Percentiles rank a stretch among this genome's conserved stretches.
phyloP scores from a whole-genome alignment of 1,140 invertebrate species.

The Drosophila neocordata region DNA sequence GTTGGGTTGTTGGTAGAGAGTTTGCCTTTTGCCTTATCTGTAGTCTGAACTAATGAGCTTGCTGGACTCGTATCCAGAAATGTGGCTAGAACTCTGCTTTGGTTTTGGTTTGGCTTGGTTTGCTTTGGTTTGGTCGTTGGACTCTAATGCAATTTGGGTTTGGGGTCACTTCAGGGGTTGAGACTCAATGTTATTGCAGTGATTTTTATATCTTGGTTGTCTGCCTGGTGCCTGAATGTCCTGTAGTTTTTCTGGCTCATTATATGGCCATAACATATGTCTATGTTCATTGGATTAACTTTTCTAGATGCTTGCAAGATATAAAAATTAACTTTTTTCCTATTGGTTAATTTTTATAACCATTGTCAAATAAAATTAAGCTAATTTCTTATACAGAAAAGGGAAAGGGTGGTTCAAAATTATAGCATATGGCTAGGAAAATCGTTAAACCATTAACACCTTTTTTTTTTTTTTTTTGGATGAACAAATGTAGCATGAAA shows the following conservation, averaged over 20 bases:
- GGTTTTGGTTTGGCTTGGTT: constrained; percentile 33
- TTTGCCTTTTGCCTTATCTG: constrained; percentile 66
- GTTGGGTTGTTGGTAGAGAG: constrained; percentile 7
- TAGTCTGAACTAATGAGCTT: constrained; percentile 67
- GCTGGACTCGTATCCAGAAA: constrained; percentile 22
- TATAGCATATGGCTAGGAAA: constrained; percentile 56
- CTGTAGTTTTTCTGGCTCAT: constrained; percentile 63
- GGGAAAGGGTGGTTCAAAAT: constrained; percentile 36
- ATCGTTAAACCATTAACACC: constrained; percentile 73
- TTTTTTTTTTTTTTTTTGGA: too few species aligned
- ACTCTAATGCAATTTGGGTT: constrained; percentile 35
- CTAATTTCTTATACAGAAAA: constrained; percentile 46
- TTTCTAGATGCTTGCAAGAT: constrained; percentile 49
- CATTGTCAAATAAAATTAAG: constrained; percentile 39
- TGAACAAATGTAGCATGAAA: constrained; percentile 72
- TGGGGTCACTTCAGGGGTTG: constrained; percentile 34
- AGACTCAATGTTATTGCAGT: constrained; percentile 71
- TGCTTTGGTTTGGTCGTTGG: constrained; percentile 19
- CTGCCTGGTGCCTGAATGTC: background rate
- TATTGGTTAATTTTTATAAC: constrained; percentile 58
- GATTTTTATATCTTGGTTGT: constrained; percentile 61
- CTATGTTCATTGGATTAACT: constrained; percentile 54
- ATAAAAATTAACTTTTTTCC: constrained; percentile 68
- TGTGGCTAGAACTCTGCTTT: constrained; percentile 1
- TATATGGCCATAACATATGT: constrained; percentile 75